A percentile compares a stretch with the other conserved stretches of the same genome.
Conservation (phyloP, 2,888 invertebrate genomes). For the Sphaerophoria taeniata region DNA sequence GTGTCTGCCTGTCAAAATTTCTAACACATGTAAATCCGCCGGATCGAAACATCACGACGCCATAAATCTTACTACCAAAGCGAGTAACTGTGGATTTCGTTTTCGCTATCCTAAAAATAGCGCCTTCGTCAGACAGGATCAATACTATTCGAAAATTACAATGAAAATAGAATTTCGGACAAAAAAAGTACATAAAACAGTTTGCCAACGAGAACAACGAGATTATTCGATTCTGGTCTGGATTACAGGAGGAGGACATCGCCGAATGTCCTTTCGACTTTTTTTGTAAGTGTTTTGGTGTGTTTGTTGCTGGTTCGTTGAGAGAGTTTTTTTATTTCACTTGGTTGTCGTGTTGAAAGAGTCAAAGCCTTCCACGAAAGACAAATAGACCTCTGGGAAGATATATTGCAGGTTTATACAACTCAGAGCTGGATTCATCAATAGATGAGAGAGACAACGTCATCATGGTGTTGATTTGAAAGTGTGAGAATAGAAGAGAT, state of each 20-base stretch:
- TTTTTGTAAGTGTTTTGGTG: not conserved
- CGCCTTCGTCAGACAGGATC: constrained; percentile 10
- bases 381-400: constrained; percentile 53
- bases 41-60: constrained; percentile 14
- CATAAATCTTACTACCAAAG: constrained; percentile 44
- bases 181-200: constrained; percentile 45
- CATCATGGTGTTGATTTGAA: constrained; percentile 31
- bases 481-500: no score
- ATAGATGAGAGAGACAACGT: constrained; percentile 15
- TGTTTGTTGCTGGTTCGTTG: constrained; percentile 7
- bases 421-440: constrained; percentile 40
- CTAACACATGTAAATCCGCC: constrained; percentile 37
- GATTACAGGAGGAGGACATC: not conserved
- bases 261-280: not conserved
- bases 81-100: not conserved
- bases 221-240: no score
- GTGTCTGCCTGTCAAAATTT: constrained; percentile 39
- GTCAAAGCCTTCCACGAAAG: constrained; percentile 42
- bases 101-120: constrained; percentile 23
- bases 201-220: not conserved
- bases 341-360: constrained; percentile 46
- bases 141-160: constrained; percentile 55
- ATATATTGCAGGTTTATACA: constrained; percentile 68
- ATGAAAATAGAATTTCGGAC: constrained; percentile 51
- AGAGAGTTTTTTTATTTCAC: constrained; percentile 55